Evolutionary conservation across 2,888 invertebrate genomes (phyloP).

Genomic region (Idaea biselata): DNA sequence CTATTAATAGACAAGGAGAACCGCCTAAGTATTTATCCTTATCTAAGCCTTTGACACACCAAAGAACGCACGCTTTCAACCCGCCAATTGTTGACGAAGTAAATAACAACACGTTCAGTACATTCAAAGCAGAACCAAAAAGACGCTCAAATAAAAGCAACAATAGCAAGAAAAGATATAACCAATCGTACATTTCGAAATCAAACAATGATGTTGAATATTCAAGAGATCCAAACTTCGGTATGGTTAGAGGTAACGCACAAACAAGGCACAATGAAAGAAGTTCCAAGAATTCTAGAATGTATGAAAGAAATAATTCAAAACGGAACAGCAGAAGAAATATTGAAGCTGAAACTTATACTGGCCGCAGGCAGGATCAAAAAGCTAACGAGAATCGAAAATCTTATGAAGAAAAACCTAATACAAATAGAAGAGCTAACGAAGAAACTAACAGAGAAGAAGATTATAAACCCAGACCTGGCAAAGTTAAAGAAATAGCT

Average conservation of each 20-base stretch:
- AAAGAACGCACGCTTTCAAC: constrained; percentile 72
- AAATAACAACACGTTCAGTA: constrained; percentile 60
- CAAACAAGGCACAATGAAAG: constrained; percentile 47
- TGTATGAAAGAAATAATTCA: constrained; percentile 61
- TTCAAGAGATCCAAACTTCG: constrained; percentile 65
- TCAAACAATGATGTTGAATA: constrained; percentile 71
- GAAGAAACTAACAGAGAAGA: constrained; percentile 36
- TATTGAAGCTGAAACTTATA: constrained; percentile 18
- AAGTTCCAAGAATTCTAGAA: constrained; percentile 50
- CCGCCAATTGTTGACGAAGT: constrained; percentile 58
- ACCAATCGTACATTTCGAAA: constrained; percentile 50
- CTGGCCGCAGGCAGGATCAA: constrained; percentile 23
- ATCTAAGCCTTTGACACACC: constrained; percentile 75
- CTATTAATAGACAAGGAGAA: constrained; percentile 76
- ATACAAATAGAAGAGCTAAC: constrained; percentile 43
- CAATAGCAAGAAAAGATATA: constrained; percentile 38
- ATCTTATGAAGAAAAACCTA: constrained; percentile 33
- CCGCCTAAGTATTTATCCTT: constrained; percentile 77
- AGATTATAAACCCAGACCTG: constrained; percentile 59
- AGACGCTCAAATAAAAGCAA: constrained; percentile 61
- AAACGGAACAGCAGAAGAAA: constrained; percentile 39
- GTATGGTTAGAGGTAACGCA: constrained; percentile 39
- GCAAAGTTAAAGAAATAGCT: constrained; percentile 72
- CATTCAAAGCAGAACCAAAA: constrained; percentile 59
- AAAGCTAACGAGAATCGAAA: constrained; percentile 30